Evolutionary conservation across 37 sponge, comb jelly and placozoan species (phyloP).

Genomic region (Bolinopsis microptera): DNA sequence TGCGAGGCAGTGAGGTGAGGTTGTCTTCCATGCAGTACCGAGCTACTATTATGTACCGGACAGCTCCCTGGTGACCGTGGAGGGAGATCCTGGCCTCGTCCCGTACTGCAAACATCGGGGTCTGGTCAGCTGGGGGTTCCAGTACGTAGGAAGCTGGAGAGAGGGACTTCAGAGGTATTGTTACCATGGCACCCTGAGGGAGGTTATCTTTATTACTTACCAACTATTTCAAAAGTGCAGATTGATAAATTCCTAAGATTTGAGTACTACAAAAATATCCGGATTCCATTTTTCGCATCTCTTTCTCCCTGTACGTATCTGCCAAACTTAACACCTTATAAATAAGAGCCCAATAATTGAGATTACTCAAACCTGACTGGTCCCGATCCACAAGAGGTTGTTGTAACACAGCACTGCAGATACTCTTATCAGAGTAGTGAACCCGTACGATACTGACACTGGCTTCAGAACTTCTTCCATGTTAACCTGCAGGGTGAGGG

Average conservation of each 20-base stretch:
- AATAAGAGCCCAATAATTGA: no score
- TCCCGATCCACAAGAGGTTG: constrained; percentile 46
- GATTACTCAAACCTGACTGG: not conserved
- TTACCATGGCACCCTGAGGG: constrained; percentile 61
- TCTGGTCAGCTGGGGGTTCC: constrained; percentile 23
- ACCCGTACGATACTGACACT: constrained; percentile 39
- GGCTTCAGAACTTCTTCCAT: constrained; percentile 60
- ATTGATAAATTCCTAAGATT: no score
- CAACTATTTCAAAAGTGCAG: no score
- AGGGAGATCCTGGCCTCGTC: constrained; percentile 52
- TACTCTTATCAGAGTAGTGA: constrained; percentile 46
- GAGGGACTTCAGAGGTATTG: constrained; percentile 53
- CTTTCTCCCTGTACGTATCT: no score
- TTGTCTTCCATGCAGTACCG: not conserved
- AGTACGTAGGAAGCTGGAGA: constrained; percentile 20
- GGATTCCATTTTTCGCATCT: no score
- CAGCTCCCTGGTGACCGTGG: constrained; percentile 64
- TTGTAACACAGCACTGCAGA: constrained; percentile 57
- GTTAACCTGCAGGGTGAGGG: constrained; percentile 50
- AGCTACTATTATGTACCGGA: constrained; percentile 9
- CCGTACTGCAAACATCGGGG: constrained; percentile 55
- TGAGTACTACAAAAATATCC: no score
- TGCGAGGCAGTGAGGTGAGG: not conserved
- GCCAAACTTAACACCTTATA: no score
- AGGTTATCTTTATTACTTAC: not conserved